Evolutionary conservation across 2,113 vertebrate species (phyloP), one percentile per base, ranked within the genome.

Genomic region (Triplophysa dalaica): DNA sequence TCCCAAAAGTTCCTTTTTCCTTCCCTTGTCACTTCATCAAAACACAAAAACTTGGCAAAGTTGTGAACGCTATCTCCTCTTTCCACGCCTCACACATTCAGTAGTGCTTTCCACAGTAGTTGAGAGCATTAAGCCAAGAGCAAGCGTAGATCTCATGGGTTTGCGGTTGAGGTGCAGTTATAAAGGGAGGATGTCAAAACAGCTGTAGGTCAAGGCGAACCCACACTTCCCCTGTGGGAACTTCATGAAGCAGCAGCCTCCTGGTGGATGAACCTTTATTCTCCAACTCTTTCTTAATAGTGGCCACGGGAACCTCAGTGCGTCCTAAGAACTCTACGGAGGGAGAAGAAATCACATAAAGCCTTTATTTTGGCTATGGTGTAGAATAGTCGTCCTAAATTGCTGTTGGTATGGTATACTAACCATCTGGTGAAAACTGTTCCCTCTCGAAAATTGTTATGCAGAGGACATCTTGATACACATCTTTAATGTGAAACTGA

Each of bases 121-220:
- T 16, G 33, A 72, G 14, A 50, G 41, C 8, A 45, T 58, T 76
- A 74, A 62, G 72, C 77, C 75, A 45, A 67, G 11, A 56, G 64
- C 22, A 33, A 69, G 54, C 26, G 61, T 45, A 24, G 22, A 67
- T 77, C 60, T 64, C 41, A 13, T 62, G 61, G 21, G 62, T 50
- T 65, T 45, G 78, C 63, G 38, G 54, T 38, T 58, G 64, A 21
- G 33, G 26, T 56, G 22, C 45, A n/a, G 24, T 21, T 50, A 41
- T 69, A 22, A 74, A 11, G 2, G 3, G 17, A 60, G 4, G 11
- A 9, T 91, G 63, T 93, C 92, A 61, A 94, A 45, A 99, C 60
- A 98, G 94, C 84, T 99, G 97, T 87, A 99, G 92, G 90, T 99
- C 97, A 4, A 99, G 95, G 38, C 94, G 95, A 69, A 98, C 95